These are phyloP conservation scores for Eolophus roseicapilla DNA, from an alignment of 2,113 vertebrate genomes.

Conservation along the genomic window DNA sequence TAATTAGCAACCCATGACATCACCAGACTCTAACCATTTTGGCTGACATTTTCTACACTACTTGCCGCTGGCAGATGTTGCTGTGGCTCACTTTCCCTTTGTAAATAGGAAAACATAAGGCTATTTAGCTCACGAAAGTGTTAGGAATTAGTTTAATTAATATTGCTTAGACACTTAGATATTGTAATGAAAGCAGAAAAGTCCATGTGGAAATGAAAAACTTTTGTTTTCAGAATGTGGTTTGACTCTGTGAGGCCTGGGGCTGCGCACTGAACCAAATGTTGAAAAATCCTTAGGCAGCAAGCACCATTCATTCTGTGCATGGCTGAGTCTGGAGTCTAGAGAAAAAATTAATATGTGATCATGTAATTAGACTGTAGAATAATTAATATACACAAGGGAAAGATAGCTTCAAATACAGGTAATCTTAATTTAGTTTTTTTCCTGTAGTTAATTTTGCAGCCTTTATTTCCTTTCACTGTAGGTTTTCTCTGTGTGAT, in stretches of 20 bases:
- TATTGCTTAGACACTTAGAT: not conserved
- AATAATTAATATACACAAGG: conserved; percentile 33
- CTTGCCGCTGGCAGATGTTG: not conserved
- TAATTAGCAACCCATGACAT: not conserved
- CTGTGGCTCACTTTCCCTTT: not conserved
- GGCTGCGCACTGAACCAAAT: conserved; percentile 15
- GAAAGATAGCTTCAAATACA: conserved; percentile 4
- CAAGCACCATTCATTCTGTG: not conserved
- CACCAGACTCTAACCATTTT: not conserved
- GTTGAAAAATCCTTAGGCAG: conserved; percentile 10
- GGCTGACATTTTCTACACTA: not conserved
- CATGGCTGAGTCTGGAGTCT: not conserved
- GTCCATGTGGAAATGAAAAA: not conserved
- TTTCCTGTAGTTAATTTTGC: not conserved
- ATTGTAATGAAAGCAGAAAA: not conserved
- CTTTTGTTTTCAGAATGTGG: not conserved
- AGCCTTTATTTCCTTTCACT: not conserved
- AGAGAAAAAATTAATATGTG: not conserved
- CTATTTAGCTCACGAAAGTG: not conserved
- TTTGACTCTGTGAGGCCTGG: not conserved
- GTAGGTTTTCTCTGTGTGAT: not conserved
- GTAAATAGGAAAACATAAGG: not conserved
- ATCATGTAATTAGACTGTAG: conserved; percentile 15
- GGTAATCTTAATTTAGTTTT: not conserved
- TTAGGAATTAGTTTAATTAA: not conserved